Evolutionary conservation across 2,797 vertebrate genomes (phyloP), one percentile per base, ranked within the genome.

Genomic region (Crenichthys baileyi): DNA sequence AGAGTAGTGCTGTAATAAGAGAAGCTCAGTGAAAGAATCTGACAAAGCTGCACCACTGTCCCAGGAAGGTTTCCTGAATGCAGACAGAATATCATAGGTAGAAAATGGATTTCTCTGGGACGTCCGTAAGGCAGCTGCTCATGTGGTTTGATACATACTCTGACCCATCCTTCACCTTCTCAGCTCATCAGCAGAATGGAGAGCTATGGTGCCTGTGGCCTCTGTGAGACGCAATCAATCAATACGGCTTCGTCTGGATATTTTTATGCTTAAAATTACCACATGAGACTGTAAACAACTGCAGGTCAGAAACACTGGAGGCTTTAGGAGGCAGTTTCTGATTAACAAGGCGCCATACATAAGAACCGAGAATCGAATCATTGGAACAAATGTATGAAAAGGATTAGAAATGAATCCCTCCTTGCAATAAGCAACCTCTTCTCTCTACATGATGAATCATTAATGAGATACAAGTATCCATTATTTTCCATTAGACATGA

Each of bases 371-470:
- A 74, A 50, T 0, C 4, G 9, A 76, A 60, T 7, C 79, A 84
- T 78, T 78, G 50, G 31, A 70, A 79, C 70, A 20, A 53, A 68
- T 65, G 67, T 41, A 80, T 87, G 41, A 67, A n/a, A 20, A 18
- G 7, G 20, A 7, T 70, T n/a, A 70, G 6, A n/a, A 70, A 41
- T n/a, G 7, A 44, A 67, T 46, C 56, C 61, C 29, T 71, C 73
- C 31, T 39, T 20, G 51, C 4, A 8, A 73, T 41, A 72, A 81
- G 79, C 58, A 82, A 67, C 48, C 41, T 71, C 80, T 87, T 65
- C 80, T 44, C 18, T 79, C n/a, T 67, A 70, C 0, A 3, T 7
- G 55, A 87, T 92, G 15, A 92, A 92, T 92, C 65, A 87, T 92
- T 90, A 65, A 93, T 87, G 24, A 78, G 7, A 67, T 24, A 67